Base-by-base conservation (phyloP, 2,113 vertebrate genomes). In the Thomomys bottae region DNA sequence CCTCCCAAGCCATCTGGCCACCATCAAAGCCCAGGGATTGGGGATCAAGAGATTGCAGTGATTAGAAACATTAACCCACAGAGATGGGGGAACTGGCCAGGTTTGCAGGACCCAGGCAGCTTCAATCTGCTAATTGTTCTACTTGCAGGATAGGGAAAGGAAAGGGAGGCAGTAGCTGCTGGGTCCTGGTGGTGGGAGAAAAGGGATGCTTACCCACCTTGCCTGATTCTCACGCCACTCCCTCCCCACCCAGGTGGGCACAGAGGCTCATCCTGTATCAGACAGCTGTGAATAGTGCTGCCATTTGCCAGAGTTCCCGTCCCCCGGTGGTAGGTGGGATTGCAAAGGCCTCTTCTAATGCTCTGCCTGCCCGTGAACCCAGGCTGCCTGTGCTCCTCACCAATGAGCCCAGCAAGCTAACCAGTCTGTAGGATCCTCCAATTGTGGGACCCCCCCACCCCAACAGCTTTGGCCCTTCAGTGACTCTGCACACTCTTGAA, bases 1-100 rank as follows among this genome's bases (percentile, higher is more conserved):
- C 94, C 96, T 91, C 92, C 94, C 84, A 95, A 97, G 94, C 97
- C 97, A 97, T 97, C 97, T 98, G 98, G 96, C 96, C 94, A 96
- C 92, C 94, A 88, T 82, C 91, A 94, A 95, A 95, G 96, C 96
- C 95, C 95, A 96, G 96, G 96, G 96, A 96, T 96, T 97, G 97
- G 94, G 95, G 97, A 97, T 98, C 95, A 98, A 97, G 96, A 94
- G 97, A 98, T 95, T 97, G 97, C 66, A 82, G 95, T 96, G 97
- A 97, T 94, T 97, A 98, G 95, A 97, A 96, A 95, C 95, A 93
- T 96, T 97, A 97, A 97, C 97, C 95, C 80, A 6, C 95, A 96
- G 96, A 97, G 97, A 97, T 95, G 97, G 96, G 96, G 96, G 95
- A 97, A 96, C 92, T 76, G 90, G 95, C 96, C 91, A 71, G 82